Percentiles rank a stretch among this genome's conserved stretches.
phyloP scores from a whole-genome alignment of 2,888 invertebrate genomes.

The Acheta domesticus region DNA sequence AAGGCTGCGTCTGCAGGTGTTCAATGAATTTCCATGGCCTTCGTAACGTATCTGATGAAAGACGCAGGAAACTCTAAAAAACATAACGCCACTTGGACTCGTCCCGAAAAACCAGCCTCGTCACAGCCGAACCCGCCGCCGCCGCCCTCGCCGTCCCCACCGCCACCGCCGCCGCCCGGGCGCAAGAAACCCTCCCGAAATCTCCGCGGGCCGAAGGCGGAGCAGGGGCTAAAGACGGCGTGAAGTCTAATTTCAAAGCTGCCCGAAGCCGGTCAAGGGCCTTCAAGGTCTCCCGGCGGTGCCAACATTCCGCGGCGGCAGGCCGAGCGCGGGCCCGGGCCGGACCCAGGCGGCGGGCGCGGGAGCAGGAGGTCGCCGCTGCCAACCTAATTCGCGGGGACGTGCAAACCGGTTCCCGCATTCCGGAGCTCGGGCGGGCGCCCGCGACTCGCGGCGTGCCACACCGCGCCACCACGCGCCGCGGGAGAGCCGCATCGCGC shows the following conservation, averaged over 20 bases:
- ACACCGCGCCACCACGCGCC: too few species aligned
- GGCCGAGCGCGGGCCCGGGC: too few species aligned
- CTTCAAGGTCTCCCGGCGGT: background rate
- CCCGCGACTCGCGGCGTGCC: too few species aligned
- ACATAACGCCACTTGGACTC: too few species aligned
- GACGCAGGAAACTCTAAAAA: too few species aligned
- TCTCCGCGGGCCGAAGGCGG: background rate
- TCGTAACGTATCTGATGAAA: too few species aligned
- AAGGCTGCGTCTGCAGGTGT: too few species aligned
- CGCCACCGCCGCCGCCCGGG: background rate
- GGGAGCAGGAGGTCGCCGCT: background rate
- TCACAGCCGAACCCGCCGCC: background rate
- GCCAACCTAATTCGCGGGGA: conserved; percentile 7
- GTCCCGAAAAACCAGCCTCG: too few species aligned
- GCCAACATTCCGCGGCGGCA: background rate
- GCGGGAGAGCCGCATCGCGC: too few species aligned
- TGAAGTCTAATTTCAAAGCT: conserved; percentile 8
- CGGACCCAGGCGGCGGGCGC: background rate
- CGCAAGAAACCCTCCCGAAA: background rate
- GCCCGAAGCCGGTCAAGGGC: conserved; percentile 18
- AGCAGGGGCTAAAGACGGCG: background rate
- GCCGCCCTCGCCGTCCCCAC: background rate
- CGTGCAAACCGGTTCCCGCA: background rate
- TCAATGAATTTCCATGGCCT: too few species aligned
- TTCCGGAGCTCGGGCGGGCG: too few species aligned